Evolutionary conservation across 2,113 vertebrate species (phyloP).

Genomic region (Dasyornis broadbenti): DNA sequence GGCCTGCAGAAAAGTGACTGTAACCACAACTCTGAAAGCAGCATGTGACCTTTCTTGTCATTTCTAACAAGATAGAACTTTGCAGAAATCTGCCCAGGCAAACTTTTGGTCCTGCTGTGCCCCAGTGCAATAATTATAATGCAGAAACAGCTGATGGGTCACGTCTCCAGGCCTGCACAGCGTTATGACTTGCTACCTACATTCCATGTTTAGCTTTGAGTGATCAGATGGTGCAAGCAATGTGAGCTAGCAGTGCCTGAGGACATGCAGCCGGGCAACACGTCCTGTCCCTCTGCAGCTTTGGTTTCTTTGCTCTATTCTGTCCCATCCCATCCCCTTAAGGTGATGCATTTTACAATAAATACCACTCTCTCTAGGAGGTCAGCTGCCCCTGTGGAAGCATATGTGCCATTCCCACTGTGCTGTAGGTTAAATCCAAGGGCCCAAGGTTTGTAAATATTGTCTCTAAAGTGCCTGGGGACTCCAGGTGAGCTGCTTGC

Average conservation of each 20-base stretch:
- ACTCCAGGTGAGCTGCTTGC: background rate
- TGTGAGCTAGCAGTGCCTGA: constrained; percentile 25
- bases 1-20: background rate
- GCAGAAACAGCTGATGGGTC: constrained; percentile 54
- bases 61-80: background rate
- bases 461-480: background rate
- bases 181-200: constrained; percentile 60
- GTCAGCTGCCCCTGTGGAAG: background rate
- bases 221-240: constrained; percentile 55
- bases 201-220: constrained; percentile 58
- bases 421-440: background rate
- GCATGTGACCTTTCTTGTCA: background rate
- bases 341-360: background rate
- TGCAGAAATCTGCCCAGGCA: background rate
- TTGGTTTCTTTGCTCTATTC: background rate
- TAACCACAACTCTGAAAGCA: background rate
- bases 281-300: background rate
- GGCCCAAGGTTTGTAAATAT: constrained; percentile 49
- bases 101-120: constrained; percentile 26
- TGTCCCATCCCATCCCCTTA: background rate
- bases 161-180: constrained; percentile 1
- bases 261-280: constrained; percentile 24
- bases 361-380: background rate
- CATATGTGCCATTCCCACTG: constrained; percentile 32
- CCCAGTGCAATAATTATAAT: constrained; percentile 36